phyloP scores from a whole-genome alignment of 2,888 invertebrate genomes.

The Tachina fera region DNA sequence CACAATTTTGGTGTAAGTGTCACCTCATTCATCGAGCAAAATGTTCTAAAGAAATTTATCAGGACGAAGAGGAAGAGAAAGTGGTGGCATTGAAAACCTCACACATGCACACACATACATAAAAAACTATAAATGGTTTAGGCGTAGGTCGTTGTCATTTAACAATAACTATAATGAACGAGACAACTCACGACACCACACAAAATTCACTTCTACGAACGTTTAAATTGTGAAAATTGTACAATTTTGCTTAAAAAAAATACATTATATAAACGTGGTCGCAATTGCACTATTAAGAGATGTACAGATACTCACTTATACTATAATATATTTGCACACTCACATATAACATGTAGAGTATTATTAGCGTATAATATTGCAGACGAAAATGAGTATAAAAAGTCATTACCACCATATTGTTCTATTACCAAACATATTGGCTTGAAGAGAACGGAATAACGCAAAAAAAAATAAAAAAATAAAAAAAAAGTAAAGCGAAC shows the following conservation, averaged over 20 bases:
- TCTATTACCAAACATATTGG: slow-evolving; percentile 56
- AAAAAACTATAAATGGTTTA: slow-evolving; percentile 47
- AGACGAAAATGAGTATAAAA: slow-evolving; percentile 70
- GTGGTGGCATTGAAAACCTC: not conserved
- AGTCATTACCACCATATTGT: slow-evolving; percentile 74
- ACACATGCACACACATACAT: not conserved
- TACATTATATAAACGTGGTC: slow-evolving; percentile 41
- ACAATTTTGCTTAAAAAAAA: slow-evolving; percentile 24
- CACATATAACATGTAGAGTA: slow-evolving; percentile 10
- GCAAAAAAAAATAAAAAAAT: not conserved
- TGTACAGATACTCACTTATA: not conserved
- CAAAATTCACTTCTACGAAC: slow-evolving; percentile 72
- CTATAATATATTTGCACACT: not conserved
- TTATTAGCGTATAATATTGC: slow-evolving; percentile 60
- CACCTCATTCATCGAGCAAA: slow-evolving; percentile 65
- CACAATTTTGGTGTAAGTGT: slow-evolving; percentile 65
- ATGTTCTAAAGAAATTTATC: slow-evolving; percentile 49
- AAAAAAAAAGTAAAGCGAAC: slow-evolving; percentile 51
- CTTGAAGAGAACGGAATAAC: slow-evolving; percentile 6
- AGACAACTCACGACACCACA: slow-evolving; percentile 69
- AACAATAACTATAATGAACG: slow-evolving; percentile 64
- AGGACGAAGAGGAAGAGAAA: not conserved
- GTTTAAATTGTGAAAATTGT: slow-evolving; percentile 69
- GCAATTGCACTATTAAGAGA: slow-evolving; percentile 51
- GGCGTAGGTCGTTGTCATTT: slow-evolving; percentile 64